Evolutionary conservation across 2,113 vertebrate species (phyloP), one percentile per base, ranked within the genome.

Genomic region (Stercorarius parasiticus): DNA sequence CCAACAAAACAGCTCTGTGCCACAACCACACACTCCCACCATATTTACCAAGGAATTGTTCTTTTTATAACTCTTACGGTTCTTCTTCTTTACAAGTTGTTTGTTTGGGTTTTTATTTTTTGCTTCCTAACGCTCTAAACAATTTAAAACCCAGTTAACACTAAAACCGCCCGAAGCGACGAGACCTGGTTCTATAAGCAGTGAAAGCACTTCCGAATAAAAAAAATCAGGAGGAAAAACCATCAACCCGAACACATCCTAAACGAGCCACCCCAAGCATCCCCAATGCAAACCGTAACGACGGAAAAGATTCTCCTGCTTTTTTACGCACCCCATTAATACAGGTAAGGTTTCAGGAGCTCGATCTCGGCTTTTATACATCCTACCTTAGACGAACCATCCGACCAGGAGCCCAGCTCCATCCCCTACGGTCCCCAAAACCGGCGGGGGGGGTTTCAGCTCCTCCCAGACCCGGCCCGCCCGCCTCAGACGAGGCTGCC

Each of bases 11-110:
- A 47, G 40, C 23, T 6, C 34, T 9, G 10, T 17, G 22, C 42
- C 78, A 82, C 22, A 6, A 56, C 15, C 15, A 19, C n/a, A 3
- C 47, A 2, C 7, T 67, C 43, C 9, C 70, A 49, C 10, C 16
- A 0, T 0, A 10, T 29, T 62, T 26, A 47, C 5, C 8, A 29
- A 20, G 20, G 29, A 74, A 14, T 0, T 1, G 1, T 7, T 61
- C 2, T 8, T n/a, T 79, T 50, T 4, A 15, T 6, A n/a, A 3
- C 22, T 50, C 1, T 6, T 55, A 19, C 0, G 1, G 9, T 8
- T 29, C 9, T 30, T n/a, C 16, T 43, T 47, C 27, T 14, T 58
- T 12, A 30, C 18, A 56, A 10, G 30, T 7, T 11, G 47, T 47
- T 47, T 47, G 19, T 15, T n/a, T 59, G 13, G 13, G 23, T 19